Evolutionary conservation across 2,113 vertebrate species (phyloP).

Genomic region (Nesoenas mayeri): DNA sequence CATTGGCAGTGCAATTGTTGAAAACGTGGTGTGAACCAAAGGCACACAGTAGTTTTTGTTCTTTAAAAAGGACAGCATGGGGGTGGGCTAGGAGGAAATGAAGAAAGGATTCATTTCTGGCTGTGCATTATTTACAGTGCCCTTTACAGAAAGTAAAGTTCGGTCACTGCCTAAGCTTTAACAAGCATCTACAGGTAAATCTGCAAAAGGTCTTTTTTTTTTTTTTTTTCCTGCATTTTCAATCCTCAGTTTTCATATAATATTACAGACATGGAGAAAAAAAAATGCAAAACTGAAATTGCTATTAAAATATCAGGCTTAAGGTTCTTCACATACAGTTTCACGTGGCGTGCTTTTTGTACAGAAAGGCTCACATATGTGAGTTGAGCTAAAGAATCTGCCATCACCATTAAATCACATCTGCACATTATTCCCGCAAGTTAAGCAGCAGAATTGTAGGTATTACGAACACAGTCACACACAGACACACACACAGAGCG

Average conservation of each 20-base stretch:
- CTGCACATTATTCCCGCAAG: conserved; percentile 25
- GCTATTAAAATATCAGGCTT: not conserved
- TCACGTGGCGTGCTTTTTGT: not conserved
- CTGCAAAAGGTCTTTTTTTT: not conserved
- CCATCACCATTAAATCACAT: not conserved
- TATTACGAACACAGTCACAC: not conserved
- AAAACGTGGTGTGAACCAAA: not conserved
- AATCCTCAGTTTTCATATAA: not conserved
- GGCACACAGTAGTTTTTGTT: not conserved
- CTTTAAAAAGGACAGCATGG: not conserved
- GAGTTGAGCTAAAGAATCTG: not conserved
- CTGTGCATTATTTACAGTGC: conserved; percentile 35
- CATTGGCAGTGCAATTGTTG: not conserved
- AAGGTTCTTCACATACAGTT: not conserved
- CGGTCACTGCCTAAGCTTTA: conserved; percentile 31
- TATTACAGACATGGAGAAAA: not conserved
- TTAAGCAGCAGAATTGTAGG: conserved; percentile 51
- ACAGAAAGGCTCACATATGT: not conserved
- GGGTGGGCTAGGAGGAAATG: not conserved
- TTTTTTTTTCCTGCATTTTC: not conserved
- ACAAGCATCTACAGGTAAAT: conserved; percentile 12
- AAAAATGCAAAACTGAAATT: not conserved
- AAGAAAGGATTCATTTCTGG: not conserved
- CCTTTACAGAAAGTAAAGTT: conserved; percentile 69
- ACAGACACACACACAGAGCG: conserved; percentile 5